These are phyloP conservation scores for Volucella inanis DNA, from an alignment of 2,888 invertebrate genomes.

Conservation along the genomic window DNA sequence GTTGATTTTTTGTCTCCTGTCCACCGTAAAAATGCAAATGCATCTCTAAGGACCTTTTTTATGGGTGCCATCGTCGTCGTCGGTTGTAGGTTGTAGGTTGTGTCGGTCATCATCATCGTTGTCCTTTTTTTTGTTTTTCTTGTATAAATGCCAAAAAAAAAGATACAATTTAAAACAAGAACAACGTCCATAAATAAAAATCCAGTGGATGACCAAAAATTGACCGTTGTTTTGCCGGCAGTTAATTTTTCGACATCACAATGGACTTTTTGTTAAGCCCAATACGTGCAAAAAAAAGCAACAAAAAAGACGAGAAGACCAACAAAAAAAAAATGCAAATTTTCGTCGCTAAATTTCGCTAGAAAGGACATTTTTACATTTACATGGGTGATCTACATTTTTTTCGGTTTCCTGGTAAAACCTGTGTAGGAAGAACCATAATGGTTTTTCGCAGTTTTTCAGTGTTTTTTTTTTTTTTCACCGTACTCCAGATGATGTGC, in stretches of 20 bases:
- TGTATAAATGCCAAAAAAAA: constrained; percentile 47
- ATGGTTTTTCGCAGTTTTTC: not conserved
- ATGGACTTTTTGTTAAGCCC: constrained; percentile 45
- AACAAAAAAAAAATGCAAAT: constrained; percentile 49
- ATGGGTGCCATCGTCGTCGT: constrained; percentile 31
- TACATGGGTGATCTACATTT: constrained; percentile 43
- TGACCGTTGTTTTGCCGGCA: constrained; percentile 70
- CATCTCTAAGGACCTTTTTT: constrained; percentile 74
- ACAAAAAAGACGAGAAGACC: constrained; percentile 5
- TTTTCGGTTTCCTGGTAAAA: constrained; percentile 39
- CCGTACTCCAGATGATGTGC: constrained; percentile 41
- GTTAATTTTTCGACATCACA: constrained; percentile 62
- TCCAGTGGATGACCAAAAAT: constrained; percentile 72
- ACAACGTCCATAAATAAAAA: constrained; percentile 69
- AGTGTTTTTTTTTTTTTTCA: constrained; percentile 32
- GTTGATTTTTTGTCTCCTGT: constrained; percentile 41
- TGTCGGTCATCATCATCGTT: too few relatives aligned
- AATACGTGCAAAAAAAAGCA: constrained; percentile 37
- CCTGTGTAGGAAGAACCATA: not conserved
- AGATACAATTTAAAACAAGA: constrained; percentile 41
- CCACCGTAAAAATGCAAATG: constrained; percentile 72
- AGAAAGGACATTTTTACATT: constrained; percentile 52
- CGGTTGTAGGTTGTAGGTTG: not conserved
- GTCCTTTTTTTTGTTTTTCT: constrained; percentile 40
- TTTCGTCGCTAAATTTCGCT: constrained; percentile 29